Base-by-base conservation (phyloP, 2,113 vertebrate genomes). In the Melanerpes formicivorus region DNA sequence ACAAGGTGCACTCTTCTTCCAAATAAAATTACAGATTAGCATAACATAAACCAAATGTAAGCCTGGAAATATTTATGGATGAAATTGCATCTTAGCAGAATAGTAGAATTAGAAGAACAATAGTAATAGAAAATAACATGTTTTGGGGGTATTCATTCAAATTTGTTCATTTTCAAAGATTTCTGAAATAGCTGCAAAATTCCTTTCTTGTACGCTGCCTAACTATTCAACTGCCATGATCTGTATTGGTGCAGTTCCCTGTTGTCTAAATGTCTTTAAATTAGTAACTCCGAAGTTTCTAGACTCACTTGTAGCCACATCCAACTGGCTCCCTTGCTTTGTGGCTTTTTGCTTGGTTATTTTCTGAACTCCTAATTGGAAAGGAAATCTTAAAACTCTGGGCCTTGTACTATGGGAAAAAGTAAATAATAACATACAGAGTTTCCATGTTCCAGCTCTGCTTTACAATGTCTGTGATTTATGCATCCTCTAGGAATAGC, bases 401-500 rank as follows among this genome's bases (percentile, higher is more conserved):
- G 66, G 56, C 30, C 23, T 50, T 93, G 10, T 32, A 44, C 8
- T 27, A 27, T 44, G 22, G 18, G 56, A 60, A 91, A 92, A 91
- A 85, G 14, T 71, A 85, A 87, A 76, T 69, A 85, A 87, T 25
- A 55, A 11, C 27, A 59, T n/a, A 70, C 3, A 4, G 14, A 60
- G 23, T 56, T 86, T 90, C 56, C 60, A 70, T 62, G 72, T 85
- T 95, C 26, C 56, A 17, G 7, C 29, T 84, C n/a, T 85, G 17
- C 70, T 74, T 91, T 74, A 67, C 46, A 69, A 58, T 42, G 14
- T 32, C 65, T 77, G 15, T 80, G 64, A 66, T 78, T 94, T 91
- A 80, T 63, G 80, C 3, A 26, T 50, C 83, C 56, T 32, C 54
- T 90, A 76, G 73, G 90, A 94, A 88, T 77, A 93, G 19, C 56